Conservation (phyloP, 2,797 vertebrate genomes). For the Typhlichthys eigenmanni region DNA sequence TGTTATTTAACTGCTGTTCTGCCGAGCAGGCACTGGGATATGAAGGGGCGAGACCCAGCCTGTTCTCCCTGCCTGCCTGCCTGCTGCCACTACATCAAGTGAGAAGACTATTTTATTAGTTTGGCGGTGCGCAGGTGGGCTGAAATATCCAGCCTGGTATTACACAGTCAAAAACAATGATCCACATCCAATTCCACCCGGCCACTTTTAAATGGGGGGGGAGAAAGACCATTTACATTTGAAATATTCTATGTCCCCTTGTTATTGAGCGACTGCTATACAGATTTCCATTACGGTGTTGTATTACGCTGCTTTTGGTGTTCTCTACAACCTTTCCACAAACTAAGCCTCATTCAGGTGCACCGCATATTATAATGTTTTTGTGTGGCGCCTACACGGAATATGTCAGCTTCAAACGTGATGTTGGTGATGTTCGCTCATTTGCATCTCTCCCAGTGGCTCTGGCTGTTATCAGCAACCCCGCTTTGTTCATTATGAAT, state of each 20-base stretch:
- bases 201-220: not conserved
- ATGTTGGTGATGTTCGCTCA: not conserved
- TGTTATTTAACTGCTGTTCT: not conserved
- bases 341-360: conserved; percentile 11
- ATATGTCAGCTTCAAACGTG: too few species aligned
- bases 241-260: too few species aligned
- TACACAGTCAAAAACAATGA: conserved; percentile 4
- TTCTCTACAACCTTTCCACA: conserved; percentile 25
- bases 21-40: not conserved
- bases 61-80: not conserved
- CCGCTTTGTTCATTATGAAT: not conserved
- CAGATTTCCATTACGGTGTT: conserved; percentile 5
- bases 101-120: not conserved
- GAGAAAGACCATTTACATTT: not conserved
- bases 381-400: not conserved
- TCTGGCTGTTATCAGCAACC: conserved; percentile 28
- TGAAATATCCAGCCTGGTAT: not conserved
- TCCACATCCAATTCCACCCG: conserved; percentile 15
- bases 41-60: not conserved
- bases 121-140: not conserved
- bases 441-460: conserved; percentile 20
- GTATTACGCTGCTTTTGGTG: conserved; percentile 17
- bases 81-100: not conserved
- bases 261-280: not conserved
- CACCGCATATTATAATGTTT: not conserved